phyloP scores from a whole-genome alignment of 2,113 vertebrate genomes.

The Spea bombifrons region DNA sequence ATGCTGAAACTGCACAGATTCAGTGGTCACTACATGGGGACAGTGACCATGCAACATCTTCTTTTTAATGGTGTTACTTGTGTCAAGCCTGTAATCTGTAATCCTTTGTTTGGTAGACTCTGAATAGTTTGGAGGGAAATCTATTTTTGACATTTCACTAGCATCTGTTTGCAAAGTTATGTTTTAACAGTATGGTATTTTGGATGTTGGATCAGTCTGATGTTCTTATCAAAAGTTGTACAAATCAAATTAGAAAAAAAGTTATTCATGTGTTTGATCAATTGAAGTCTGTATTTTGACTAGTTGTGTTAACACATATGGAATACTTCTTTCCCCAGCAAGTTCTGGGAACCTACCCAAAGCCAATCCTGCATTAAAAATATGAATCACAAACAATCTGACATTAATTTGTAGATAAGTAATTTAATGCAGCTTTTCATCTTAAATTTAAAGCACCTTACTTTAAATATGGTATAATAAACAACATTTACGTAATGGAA shows the following conservation, averaged over 20 bases:
- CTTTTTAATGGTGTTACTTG: no score
- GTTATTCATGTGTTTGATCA: constrained; percentile 21
- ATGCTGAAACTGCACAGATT: no score
- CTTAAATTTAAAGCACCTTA: constrained; percentile 21
- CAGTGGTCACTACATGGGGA: no score
- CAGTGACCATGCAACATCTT: no score
- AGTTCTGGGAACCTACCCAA: constrained; percentile 38
- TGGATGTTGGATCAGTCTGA: constrained; percentile 9
- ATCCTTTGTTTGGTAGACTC: no score
- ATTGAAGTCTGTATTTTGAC: constrained; percentile 33
- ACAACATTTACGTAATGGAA: constrained; percentile 41
- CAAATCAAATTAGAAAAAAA: constrained; percentile 28
- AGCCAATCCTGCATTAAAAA: constrained; percentile 40
- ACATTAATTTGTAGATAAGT: constrained; percentile 43
- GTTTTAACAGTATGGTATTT: not conserved
- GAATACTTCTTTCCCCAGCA: constrained; percentile 29
- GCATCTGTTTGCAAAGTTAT: constrained; percentile 14
- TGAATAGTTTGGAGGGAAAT: not conserved
- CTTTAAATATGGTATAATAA: not conserved
- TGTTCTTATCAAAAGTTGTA: constrained; percentile 26
- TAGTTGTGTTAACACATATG: constrained; percentile 37
- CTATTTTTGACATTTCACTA: constrained; percentile 16
- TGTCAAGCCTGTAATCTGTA: no score
- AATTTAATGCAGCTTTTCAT: constrained; percentile 28
- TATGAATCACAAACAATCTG: constrained; percentile 40